Conservation (phyloP, 2,888 invertebrate species). For the Gortyna flavago region DNA sequence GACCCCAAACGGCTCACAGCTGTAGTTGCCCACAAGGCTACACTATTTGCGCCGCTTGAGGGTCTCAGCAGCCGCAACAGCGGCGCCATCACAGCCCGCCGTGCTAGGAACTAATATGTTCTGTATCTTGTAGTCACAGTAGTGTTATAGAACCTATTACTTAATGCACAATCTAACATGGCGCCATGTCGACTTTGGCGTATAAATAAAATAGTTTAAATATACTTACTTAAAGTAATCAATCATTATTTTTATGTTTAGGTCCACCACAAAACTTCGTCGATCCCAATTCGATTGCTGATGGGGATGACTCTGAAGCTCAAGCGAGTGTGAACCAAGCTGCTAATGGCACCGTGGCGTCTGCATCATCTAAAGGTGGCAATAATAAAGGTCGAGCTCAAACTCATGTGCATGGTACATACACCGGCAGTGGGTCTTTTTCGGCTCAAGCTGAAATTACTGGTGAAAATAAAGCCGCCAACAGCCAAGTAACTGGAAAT, state of each 20-base stretch:
- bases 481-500: constrained; percentile 92
- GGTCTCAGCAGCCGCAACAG: too few relatives aligned
- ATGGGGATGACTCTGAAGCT: constrained; percentile 94
- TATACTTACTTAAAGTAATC: neutral
- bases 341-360: constrained; percentile 92
- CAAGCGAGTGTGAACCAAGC: constrained; percentile 91
- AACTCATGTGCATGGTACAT: constrained; percentile 95
- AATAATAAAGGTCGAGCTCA: constrained; percentile 94
- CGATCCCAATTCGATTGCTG: constrained; percentile 82
- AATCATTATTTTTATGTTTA: constrained; percentile 66
- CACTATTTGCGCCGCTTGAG: too few relatives aligned
- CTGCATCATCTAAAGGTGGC: constrained; percentile 94
- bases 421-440: constrained; percentile 94
- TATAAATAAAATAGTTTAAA: neutral
- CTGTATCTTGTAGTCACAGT: neutral
- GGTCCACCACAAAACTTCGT: constrained; percentile 83
- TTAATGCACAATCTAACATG: neutral
- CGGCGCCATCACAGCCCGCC: too few relatives aligned
- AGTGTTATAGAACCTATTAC: neutral
- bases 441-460: constrained; percentile 95
- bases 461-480: constrained; percentile 93
- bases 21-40: too few relatives aligned
- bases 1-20: too few relatives aligned
- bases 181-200: neutral
- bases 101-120: too few relatives aligned